These are phyloP conservation scores for Chrysodeixis includens DNA, from an alignment of 2,888 invertebrate genomes.

Conservation along the genomic window DNA sequence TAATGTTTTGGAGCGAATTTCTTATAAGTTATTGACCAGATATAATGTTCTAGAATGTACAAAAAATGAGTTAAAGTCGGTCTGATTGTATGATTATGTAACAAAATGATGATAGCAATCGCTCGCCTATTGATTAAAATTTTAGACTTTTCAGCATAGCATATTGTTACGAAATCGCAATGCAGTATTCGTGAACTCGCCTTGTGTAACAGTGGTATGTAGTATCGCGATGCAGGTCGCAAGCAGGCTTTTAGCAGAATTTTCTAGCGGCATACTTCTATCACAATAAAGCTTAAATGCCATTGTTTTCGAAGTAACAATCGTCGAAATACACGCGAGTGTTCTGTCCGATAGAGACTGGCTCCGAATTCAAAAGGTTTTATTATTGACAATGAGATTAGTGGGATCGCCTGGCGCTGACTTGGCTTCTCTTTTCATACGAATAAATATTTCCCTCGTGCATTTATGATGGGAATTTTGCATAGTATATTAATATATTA, in stretches of 20 bases:
- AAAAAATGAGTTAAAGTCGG: neutral
- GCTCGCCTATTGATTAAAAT: conserved; percentile 2
- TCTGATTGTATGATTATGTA: neutral
- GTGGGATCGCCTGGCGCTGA: neutral
- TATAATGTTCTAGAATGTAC: neutral
- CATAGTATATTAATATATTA: no score
- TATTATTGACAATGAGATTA: neutral
- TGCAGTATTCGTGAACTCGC: conserved; percentile 57
- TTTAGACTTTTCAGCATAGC: conserved; percentile 28
- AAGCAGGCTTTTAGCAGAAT: conserved; percentile 31
- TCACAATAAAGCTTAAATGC: conserved; percentile 20
- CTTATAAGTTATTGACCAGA: neutral
- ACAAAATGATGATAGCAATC: neutral
- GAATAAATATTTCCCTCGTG: neutral
- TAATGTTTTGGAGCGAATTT: no score
- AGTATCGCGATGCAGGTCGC: conserved; percentile 48
- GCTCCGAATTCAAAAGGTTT: conserved; percentile 6
- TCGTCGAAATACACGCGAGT: conserved; percentile 5
- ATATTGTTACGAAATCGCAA: conserved; percentile 55
- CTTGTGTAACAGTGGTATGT: conserved; percentile 34
- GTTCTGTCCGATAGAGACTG: neutral
- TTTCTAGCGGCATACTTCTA: conserved; percentile 29
- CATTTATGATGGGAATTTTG: neutral
- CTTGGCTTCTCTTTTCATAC: neutral
- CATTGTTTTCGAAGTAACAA: conserved; percentile 14